Evolutionary conservation across 2,113 vertebrate species (phyloP), one percentile per base, ranked within the genome.

Genomic region (Clupea harengus): DNA sequence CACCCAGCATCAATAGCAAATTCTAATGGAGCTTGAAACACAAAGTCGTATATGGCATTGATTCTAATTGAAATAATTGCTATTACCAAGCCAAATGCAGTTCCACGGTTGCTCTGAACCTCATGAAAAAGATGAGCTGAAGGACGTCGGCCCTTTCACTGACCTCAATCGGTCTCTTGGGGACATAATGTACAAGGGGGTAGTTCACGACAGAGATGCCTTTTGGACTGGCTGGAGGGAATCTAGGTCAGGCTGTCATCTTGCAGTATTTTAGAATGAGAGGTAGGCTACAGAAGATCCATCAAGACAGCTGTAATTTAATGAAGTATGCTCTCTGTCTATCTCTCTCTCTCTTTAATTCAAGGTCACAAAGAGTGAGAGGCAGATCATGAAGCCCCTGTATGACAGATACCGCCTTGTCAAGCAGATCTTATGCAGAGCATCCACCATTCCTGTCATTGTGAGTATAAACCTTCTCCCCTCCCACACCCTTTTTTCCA

Each of bases 321-420:
- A 93, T 25, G 25, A 57, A 47, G 0, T 45, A 2, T 15, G 0
- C 60, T 54, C 82, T 84, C 46, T 81, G 25, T 87, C 85, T 50
- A 86, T 81, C 2, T 52, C 60, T 22, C 52, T 20, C 72, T 87
- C 25, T 6, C 13, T 0, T 64, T 54, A n/a, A 86, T 86, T 91
- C 2, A 92, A 99, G 98, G 96, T 98, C 72, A 98, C 96, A 44
- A 99, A 97, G 93, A 95, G 88, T 0, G 98, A 99, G 87, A 95
- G 98, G 10, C 97, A 97, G 86, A 93, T 97, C 85, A 99, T 99
- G 98, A 99, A 99, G 85, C 97, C 98, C 0, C 91, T 99, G n/a
- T 99, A 99, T 25, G 98, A 99, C 92, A 92, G 98, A 88, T 99
- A 99, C 87, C 96, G 98, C 45, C 92, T 99, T 90, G 96, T 99